phyloP scores from a whole-genome alignment of 2,113 vertebrate genomes.

The Xiphorhynchus elegans region DNA sequence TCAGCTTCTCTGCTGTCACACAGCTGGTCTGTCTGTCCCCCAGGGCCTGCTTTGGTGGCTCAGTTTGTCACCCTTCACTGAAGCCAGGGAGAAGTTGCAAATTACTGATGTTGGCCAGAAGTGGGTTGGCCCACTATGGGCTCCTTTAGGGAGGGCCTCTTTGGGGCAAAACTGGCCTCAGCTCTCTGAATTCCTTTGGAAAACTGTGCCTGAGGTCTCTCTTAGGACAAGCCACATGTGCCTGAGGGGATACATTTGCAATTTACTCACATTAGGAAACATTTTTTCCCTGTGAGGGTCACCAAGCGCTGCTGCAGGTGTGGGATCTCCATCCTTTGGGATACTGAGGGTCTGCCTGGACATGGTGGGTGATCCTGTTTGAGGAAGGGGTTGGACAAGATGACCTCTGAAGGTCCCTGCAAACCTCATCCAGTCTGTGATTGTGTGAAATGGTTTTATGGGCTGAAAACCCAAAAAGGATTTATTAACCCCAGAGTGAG shows the following conservation, averaged over 20 bases:
- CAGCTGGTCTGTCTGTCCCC: background rate
- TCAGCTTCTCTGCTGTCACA: background rate
- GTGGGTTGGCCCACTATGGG: background rate
- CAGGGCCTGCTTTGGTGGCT: background rate
- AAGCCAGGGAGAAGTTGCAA: background rate
- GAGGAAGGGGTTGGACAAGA: background rate
- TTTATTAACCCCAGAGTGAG: background rate
- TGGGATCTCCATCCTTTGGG: background rate
- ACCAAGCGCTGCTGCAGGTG: background rate
- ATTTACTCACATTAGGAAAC: background rate
- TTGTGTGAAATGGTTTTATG: background rate
- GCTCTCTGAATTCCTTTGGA: background rate
- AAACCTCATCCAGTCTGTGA: background rate
- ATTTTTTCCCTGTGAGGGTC: background rate
- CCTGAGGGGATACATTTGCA: background rate
- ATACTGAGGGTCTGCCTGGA: background rate
- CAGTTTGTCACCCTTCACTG: background rate
- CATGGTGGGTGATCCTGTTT: background rate
- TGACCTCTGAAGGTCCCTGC: background rate
- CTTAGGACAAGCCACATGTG: background rate
- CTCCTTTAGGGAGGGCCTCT: background rate
- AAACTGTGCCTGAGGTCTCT: background rate
- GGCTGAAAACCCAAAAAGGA: background rate
- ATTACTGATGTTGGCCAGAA: background rate
- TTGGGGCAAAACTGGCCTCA: background rate